Base-by-base conservation (phyloP, 1,140 invertebrate genomes). In the Drosophila auraria region DNA sequence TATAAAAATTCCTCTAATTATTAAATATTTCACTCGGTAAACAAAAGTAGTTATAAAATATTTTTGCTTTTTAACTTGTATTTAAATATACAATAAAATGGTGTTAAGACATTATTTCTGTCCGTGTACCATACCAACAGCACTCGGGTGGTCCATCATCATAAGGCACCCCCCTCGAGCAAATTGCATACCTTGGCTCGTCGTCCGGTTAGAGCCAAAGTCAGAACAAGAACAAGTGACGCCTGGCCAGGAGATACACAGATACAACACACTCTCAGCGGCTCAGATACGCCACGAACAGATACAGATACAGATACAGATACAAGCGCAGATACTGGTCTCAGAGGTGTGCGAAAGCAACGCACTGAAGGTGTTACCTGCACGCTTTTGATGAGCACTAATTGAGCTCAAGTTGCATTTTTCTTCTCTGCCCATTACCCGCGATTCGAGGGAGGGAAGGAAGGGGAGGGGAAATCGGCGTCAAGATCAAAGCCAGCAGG, bases 371-470 rank as follows among this genome's bases (percentile, higher is more conserved):
- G 86, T 90, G 86, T 90, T 90, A 79, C 86, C 84, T 89, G 86
- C 86, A 90, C 86, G 86, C 86, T 90, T 90, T 90, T 90, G 86
- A 90, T 90, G 86, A 90, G 86, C 86, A 90, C 86, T 90, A 90
- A 90, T 90, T 90, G 86, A 90, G 86, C 86, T 86, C 86, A 82
- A 90, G 86, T 90, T 90, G 86, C 86, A 90, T 90, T 90, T 86
- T 90, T 90, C 86, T 90, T 80, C 49, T 33, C 66, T 68, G 63
- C 47, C 75, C 82, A 84, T 86, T 84, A 81, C 82, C 74, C 66
- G 76, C 78, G 78, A 64, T 33, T 50, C 58, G 47, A 25, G 38
- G 63, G n/a, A 38, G 17, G 12, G 42, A 33, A n/a, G n/a, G n/a
- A n/a, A n/a, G n/a, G n/a, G n/a, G 0, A 42, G 44, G 12, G 30